Base-by-base conservation (phyloP, 1,140 invertebrate species). In the Heliconius hermathena region DNA sequence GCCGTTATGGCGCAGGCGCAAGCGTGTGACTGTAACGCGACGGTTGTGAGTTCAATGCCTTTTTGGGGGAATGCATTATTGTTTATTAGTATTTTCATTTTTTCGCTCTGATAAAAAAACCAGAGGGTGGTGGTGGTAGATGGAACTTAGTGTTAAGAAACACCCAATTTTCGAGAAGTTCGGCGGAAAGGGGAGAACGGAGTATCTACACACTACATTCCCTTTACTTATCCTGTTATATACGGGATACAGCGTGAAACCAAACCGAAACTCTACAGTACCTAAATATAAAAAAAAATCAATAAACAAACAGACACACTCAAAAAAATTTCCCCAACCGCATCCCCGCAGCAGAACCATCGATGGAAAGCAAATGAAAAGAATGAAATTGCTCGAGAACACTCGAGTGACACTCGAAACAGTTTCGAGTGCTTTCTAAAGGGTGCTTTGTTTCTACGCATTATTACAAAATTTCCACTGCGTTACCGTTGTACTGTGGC, bases 361-460 rank as follows among this genome's bases (percentile, higher is more conserved):
- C 60, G 60, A 66, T 66, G 26, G 60, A 66, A 66, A 5, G 60
- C 9, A 66, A 66, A 66, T 66, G 22, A 66, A 66, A 66, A 66
- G 60, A 66, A 66, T 66, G 22, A 79, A 79, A 79, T 79, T 79
- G 78, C 76, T 82, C 78, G 70, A 82, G 78, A 36, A 60, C 74
- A 26, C 80, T 82, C 60, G 73, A 82, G 71, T 72, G 76, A 38
- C 74, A 76, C 57, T 76, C 74, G 74, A 76, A 76, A 66, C 54
- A 71, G 26, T 66, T 36, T 54, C 46, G 29, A 77, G 76, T 72
- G 49, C 70, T 72, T 73, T 71, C 49, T 52, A 20, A 46, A 78
- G 80, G 72, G 73, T 54, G 75, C 74, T 84, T 77, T 77, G 76
- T 77, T 81, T 77, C 73, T 66, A 66, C 73, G 60, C 76, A 81